Evolutionary conservation across 2,797 vertebrate species (phyloP).

Genomic region (Parauchenoglanis ngamensis): DNA sequence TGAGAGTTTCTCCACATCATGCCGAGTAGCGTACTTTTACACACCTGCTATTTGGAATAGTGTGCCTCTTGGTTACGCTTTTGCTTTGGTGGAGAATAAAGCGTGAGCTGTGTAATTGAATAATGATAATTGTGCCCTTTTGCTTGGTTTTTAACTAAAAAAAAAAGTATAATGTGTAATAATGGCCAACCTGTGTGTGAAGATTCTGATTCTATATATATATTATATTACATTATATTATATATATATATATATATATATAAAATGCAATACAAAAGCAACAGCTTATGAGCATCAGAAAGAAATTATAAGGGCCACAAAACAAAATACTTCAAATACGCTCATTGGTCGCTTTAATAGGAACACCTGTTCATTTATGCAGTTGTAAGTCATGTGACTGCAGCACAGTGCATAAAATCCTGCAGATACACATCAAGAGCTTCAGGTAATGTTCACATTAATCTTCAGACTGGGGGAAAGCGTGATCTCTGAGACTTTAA

Average conservation of each 20-base stretch:
- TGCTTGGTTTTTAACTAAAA: conserved; percentile 34
- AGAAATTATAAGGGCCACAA: neutral
- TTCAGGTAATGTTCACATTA: neutral
- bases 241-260: conserved; percentile 48
- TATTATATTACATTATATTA: conserved; percentile 49
- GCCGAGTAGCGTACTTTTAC: neutral
- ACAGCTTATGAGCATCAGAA: conserved; percentile 40
- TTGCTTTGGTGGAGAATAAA: conserved; percentile 9
- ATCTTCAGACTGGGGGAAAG: neutral
- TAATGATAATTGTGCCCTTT: conserved; percentile 17
- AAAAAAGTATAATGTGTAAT: neutral
- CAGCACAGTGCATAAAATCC: neutral
- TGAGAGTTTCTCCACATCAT: neutral
- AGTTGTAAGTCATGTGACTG: neutral
- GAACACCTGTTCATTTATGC: neutral
- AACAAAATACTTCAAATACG: neutral
- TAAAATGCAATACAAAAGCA: conserved; percentile 45
- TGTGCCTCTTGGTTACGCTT: neutral
- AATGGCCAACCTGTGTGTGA: neutral
- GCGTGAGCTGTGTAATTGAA: neutral
- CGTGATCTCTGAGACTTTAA: neutral
- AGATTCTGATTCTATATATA: conserved; percentile 3
- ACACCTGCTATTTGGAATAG: neutral
- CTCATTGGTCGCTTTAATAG: neutral
- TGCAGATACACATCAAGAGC: neutral